phyloP scores from a whole-genome alignment of 2,888 invertebrate species.

The Perizoma affinitatum region DNA sequence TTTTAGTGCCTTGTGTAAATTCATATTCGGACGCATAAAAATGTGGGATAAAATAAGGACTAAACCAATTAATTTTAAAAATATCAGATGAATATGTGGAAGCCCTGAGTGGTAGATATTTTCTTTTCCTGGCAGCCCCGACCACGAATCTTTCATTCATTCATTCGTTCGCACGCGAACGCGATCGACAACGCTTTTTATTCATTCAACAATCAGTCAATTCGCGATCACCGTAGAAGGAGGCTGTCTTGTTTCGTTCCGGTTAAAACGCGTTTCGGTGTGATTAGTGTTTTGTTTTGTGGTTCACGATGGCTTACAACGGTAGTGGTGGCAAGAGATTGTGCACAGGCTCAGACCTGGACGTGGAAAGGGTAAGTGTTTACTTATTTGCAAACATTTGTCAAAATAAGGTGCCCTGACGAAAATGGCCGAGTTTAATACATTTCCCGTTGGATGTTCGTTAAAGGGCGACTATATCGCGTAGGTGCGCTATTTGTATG shows the following conservation, averaged over 20 bases:
- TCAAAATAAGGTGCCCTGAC: conserved; percentile 58
- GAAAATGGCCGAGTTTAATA: conserved; percentile 82
- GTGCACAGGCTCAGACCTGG: conserved; percentile 79
- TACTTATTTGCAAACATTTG: conserved; percentile 47
- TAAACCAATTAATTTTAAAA: too few species aligned
- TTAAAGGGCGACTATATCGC: conserved; percentile 46
- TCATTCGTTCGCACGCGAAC: conserved; percentile 36
- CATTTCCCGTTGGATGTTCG: conserved; percentile 68
- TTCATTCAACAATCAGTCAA: conserved; percentile 70
- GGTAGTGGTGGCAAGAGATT: conserved; percentile 86
- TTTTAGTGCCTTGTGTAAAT: too few species aligned
- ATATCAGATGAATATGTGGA: too few species aligned
- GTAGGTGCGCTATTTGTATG: conserved; percentile 32
- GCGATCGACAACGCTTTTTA: conserved; percentile 33
- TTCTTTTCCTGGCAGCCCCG: conserved; percentile 23
- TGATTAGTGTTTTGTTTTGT: conserved; percentile 85
- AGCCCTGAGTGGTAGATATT: conserved; percentile 15
- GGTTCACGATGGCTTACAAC: conserved; percentile 89
- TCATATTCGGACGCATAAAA: too few species aligned
- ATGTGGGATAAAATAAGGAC: too few species aligned
- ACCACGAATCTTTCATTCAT: conserved; percentile 19
- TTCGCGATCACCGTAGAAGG: conserved; percentile 60
- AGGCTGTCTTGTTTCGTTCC: conserved; percentile 59
- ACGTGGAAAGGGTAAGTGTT: conserved; percentile 80
- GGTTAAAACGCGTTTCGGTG: conserved; percentile 73